These are phyloP conservation scores for Pyrrhosoma nymphula DNA, from an alignment of 2,888 invertebrate species.

Conservation along the genomic window DNA sequence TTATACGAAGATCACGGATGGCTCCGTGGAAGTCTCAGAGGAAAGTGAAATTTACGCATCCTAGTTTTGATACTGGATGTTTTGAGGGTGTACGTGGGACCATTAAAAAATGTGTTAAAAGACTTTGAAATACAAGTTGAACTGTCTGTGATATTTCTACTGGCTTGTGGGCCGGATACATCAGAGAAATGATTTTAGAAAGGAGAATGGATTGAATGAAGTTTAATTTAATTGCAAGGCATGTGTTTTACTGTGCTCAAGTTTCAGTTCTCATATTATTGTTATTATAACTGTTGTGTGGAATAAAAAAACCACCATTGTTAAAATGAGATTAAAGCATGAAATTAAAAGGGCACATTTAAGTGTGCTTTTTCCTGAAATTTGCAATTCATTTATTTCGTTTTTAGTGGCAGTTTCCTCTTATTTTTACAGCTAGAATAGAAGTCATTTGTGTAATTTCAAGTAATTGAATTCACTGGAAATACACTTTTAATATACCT, in stretches of 20 bases:
- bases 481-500: too few species aligned
- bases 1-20: background rate
- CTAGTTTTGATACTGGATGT: slow-evolving; percentile 9
- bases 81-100: slow-evolving; percentile 38
- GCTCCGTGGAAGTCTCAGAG: background rate
- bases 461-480: too few species aligned
- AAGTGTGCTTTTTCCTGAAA: background rate
- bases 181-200: slow-evolving; percentile 62
- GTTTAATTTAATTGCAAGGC: slow-evolving; percentile 39
- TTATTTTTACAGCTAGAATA: too few species aligned
- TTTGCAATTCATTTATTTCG: background rate
- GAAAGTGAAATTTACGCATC: slow-evolving; percentile 28
- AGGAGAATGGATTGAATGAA: background rate
- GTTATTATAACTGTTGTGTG: slow-evolving; percentile 54
- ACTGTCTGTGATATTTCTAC: slow-evolving; percentile 62
- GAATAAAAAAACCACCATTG: slow-evolving; percentile 49
- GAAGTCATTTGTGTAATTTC: too few species aligned
- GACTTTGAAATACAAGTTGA: slow-evolving; percentile 43
- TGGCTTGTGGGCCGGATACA: slow-evolving; percentile 33
- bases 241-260: slow-evolving; percentile 34
- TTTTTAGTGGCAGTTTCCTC: too few species aligned
- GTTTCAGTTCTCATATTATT: slow-evolving; percentile 36
- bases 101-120: slow-evolving; percentile 42
- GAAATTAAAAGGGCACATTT: slow-evolving; percentile 33
- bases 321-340: slow-evolving; percentile 65